These are phyloP conservation scores for Syngnathus rostellatus DNA, from an alignment of 2,797 vertebrate genomes.

Conservation along the genomic window DNA sequence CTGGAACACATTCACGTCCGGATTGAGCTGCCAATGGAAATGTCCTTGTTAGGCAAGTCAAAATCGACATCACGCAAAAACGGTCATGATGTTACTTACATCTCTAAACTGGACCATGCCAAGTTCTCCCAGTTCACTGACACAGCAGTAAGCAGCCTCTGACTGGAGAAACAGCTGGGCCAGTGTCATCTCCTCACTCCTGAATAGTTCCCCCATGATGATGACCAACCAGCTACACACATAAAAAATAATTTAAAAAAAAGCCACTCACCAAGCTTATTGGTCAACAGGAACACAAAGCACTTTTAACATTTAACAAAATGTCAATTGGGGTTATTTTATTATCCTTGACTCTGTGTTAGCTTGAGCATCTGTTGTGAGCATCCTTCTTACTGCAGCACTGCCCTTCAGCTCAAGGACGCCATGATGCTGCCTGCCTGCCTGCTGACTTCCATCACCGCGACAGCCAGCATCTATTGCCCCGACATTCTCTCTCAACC, in stretches of 20 bases:
- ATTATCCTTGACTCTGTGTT: neutral
- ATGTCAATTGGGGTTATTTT: neutral
- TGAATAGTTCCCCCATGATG: conserved; percentile 90
- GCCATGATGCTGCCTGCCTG: conserved; percentile 53
- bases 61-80: neutral
- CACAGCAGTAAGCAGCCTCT: conserved; percentile 93
- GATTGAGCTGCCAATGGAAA: conserved; percentile 77
- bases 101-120: conserved; percentile 98
- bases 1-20: conserved; percentile 96
- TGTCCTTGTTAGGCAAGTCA: neutral
- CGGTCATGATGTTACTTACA: conserved; percentile 67
- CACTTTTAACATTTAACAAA: too few species aligned
- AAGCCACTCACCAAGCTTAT: neutral
- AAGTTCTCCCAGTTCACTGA: conserved; percentile 94
- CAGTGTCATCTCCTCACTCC: conserved; percentile 95
- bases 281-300: neutral
- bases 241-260: neutral
- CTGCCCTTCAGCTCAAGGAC: conserved; percentile 67
- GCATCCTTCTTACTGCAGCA: conserved; percentile 20
- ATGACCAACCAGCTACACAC: neutral
- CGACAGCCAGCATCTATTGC: conserved; percentile 12
- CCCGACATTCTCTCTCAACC: neutral
- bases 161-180: conserved; percentile 95
- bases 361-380: neutral
- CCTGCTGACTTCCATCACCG: conserved; percentile 4